Percentiles rank a stretch among this genome's conserved stretches.
These are phyloP conservation scores for Bolinopsis microptera DNA, from an alignment of 37 sponge, comb jelly and placozoan species.

Conservation along the genomic window DNA sequence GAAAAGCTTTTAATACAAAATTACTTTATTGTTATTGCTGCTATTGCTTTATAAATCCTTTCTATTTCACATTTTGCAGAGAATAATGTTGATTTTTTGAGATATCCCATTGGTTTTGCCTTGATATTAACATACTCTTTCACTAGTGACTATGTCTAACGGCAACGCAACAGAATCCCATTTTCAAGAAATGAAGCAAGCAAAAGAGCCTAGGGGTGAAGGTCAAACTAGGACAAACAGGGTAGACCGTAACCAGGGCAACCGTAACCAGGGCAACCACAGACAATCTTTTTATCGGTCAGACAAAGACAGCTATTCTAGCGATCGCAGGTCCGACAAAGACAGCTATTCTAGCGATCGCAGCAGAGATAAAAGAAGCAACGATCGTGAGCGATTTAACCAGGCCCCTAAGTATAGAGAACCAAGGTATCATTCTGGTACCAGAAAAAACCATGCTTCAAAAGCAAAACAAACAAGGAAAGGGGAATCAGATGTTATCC, in stretches of 20 bases:
- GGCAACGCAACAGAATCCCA: not conserved
- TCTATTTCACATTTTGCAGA: too few relatives aligned
- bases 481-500: too few relatives aligned
- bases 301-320: not conserved
- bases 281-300: not conserved
- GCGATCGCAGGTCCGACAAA: not conserved
- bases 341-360: not conserved
- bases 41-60: too few relatives aligned
- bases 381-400: not conserved
- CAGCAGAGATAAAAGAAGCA: not conserved
- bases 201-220: not conserved
- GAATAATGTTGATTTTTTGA: too few relatives aligned
- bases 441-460: not conserved
- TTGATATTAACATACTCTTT: too few relatives aligned
- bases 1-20: too few relatives aligned
- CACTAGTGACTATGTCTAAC: too few relatives aligned
- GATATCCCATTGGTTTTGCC: too few relatives aligned
- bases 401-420: not conserved
- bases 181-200: not conserved
- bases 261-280: too few relatives aligned
- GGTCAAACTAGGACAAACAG: not conserved
- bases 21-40: too few relatives aligned
- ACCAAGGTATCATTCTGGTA: not conserved
- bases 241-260: too few relatives aligned
- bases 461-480: not conserved